Evolutionary conservation across 2,113 vertebrate species (phyloP).

Genomic region (Dolichotis patagonum): DNA sequence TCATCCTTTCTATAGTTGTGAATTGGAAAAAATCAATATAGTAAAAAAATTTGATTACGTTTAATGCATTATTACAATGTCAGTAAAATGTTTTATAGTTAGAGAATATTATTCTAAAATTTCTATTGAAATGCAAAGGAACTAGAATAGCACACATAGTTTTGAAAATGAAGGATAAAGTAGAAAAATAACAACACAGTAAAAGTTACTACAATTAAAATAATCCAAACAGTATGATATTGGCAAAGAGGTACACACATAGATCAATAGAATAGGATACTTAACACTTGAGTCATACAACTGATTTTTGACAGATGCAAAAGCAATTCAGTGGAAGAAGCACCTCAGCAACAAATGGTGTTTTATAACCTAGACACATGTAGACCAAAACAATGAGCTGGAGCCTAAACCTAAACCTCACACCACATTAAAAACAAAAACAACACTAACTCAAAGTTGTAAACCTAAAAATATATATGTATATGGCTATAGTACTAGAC

Average conservation of each 20-base stretch:
- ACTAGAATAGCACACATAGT: neutral
- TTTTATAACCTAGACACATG: neutral
- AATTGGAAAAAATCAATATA: neutral
- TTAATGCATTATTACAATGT: neutral
- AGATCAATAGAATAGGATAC: neutral
- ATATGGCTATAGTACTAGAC: neutral
- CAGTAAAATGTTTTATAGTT: neutral
- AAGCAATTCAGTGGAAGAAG: neutral
- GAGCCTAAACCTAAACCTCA: neutral
- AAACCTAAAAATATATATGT: neutral
- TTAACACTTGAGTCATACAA: neutral
- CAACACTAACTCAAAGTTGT: neutral
- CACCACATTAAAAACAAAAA: neutral
- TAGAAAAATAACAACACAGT: neutral
- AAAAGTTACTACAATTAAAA: neutral
- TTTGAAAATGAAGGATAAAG: neutral
- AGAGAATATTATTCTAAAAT: conserved; percentile 2
- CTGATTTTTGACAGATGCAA: neutral
- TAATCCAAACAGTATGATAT: no score
- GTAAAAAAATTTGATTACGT: neutral
- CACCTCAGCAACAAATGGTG: neutral
- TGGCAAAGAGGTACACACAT: neutral
- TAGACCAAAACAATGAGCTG: neutral
- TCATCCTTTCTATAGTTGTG: neutral
- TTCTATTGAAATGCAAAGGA: neutral